These are phyloP conservation scores for Opisthocomus hoazin DNA, from an alignment of 2,113 vertebrate species.

Conservation along the genomic window DNA sequence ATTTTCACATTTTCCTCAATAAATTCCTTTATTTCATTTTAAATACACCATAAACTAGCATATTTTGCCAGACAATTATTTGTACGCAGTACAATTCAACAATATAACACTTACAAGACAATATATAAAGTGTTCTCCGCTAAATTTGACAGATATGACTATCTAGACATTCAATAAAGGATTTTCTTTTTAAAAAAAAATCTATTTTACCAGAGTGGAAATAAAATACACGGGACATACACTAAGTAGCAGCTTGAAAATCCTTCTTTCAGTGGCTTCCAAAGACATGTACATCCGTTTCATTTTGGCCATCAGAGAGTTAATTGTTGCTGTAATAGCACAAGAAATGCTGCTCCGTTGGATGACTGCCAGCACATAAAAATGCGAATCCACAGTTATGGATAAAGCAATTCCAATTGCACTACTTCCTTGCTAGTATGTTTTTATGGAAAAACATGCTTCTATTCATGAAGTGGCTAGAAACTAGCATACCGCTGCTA, in stretches of 20 bases:
- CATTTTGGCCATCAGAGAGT: conserved; percentile 41
- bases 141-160: not conserved
- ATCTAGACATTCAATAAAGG: not conserved
- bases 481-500: not conserved
- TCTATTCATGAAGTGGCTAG: not conserved
- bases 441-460: conserved; percentile 20
- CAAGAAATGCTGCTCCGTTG: conserved; percentile 26
- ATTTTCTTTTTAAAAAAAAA: not conserved
- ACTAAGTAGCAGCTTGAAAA: not conserved
- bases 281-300: conserved; percentile 2
- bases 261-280: not conserved
- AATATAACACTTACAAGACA: not conserved
- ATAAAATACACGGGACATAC: not conserved
- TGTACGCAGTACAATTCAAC: not conserved
- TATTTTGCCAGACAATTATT: not conserved
- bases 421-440: not conserved
- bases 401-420: conserved; percentile 27
- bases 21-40: not conserved
- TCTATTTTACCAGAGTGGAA: conserved; percentile 20
- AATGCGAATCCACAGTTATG: conserved; percentile 4
- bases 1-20: not conserved
- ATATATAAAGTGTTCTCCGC: not conserved
- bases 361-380: conserved; percentile 35
- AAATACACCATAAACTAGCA: not conserved
- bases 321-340: conserved; percentile 47